Percentiles rank a stretch among this genome's conserved stretches.
Evolutionary conservation across 2,797 vertebrate species (phyloP).

Genomic region (Tarsius wallacei): DNA sequence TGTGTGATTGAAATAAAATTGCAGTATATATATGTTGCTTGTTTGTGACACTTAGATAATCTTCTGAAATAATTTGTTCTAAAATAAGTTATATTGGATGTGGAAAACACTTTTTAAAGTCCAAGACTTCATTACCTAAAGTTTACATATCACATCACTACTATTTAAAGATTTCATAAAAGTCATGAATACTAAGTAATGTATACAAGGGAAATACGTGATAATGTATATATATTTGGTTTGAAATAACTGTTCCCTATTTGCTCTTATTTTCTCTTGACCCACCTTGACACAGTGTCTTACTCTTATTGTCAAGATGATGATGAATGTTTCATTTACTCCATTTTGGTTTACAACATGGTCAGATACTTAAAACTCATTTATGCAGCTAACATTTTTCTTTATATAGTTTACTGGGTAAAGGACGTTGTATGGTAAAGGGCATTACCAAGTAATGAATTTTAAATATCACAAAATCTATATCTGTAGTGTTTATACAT

Average conservation of each 20-base stretch:
- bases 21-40: slow-evolving; percentile 93
- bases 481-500: background rate
- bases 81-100: slow-evolving; percentile 55
- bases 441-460: background rate
- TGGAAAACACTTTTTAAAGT: slow-evolving; percentile 41
- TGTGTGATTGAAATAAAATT: slow-evolving; percentile 99
- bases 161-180: slow-evolving; percentile 75
- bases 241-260: slow-evolving; percentile 50
- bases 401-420: background rate
- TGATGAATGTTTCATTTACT: background rate
- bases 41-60: slow-evolving; percentile 87
- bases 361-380: slow-evolving; percentile 10
- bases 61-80: slow-evolving; percentile 64
- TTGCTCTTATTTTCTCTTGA: background rate
- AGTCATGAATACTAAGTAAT: slow-evolving; percentile 70
- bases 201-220: slow-evolving; percentile 73
- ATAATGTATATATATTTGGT: slow-evolving; percentile 64
- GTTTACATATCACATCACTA: slow-evolving; percentile 67
- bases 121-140: slow-evolving; percentile 63
- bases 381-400: background rate
- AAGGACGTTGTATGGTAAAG: background rate
- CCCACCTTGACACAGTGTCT: background rate
- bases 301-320: background rate
- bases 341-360: background rate
- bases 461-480: background rate